Evolutionary conservation across 2,888 invertebrate genomes (phyloP).

Genomic region (Archaeoteleia sp.): DNA sequence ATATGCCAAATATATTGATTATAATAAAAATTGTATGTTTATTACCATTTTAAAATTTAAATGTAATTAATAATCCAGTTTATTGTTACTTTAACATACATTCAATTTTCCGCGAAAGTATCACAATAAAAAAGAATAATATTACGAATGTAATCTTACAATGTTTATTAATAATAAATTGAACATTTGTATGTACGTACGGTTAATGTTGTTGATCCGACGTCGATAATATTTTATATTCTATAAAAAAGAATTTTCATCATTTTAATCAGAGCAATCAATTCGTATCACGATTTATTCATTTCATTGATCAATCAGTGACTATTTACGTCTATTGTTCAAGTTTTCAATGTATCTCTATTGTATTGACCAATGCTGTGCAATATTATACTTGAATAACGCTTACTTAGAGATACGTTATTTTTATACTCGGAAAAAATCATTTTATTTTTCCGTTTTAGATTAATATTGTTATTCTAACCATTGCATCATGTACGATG

Average conservation of each 20-base stretch:
- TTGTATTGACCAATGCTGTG: slow-evolving; percentile 43
- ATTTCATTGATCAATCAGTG: slow-evolving; percentile 53
- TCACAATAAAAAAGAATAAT: too few relatives aligned
- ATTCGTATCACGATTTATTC: slow-evolving; percentile 50
- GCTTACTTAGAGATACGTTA: slow-evolving; percentile 37
- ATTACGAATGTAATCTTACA: slow-evolving; percentile 4
- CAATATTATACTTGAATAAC: slow-evolving; percentile 49
- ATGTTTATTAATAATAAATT: slow-evolving; percentile 28
- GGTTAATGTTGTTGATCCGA: slow-evolving; percentile 26
- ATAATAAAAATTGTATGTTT: too few relatives aligned
- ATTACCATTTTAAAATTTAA: too few relatives aligned
- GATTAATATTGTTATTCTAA: too few relatives aligned
- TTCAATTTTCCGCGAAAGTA: not conserved
- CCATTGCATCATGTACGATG: too few relatives aligned
- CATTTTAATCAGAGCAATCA: slow-evolving; percentile 49
- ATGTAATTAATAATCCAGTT: too few relatives aligned
- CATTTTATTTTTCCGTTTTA: too few relatives aligned
- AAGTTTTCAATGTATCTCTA: slow-evolving; percentile 47
- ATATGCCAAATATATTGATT: too few relatives aligned
- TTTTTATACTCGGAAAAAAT: slow-evolving; percentile 33
- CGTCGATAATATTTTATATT: slow-evolving; percentile 33
- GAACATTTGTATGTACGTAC: slow-evolving; percentile 33
- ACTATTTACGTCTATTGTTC: slow-evolving; percentile 53
- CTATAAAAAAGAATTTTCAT: slow-evolving; percentile 43
- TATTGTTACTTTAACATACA: slow-evolving; percentile 9